Percentiles rank a stretch among this genome's conserved stretches.
These are phyloP conservation scores for Flexamia atlantica DNA, from an alignment of 2,888 invertebrate species.

Conservation along the genomic window DNA sequence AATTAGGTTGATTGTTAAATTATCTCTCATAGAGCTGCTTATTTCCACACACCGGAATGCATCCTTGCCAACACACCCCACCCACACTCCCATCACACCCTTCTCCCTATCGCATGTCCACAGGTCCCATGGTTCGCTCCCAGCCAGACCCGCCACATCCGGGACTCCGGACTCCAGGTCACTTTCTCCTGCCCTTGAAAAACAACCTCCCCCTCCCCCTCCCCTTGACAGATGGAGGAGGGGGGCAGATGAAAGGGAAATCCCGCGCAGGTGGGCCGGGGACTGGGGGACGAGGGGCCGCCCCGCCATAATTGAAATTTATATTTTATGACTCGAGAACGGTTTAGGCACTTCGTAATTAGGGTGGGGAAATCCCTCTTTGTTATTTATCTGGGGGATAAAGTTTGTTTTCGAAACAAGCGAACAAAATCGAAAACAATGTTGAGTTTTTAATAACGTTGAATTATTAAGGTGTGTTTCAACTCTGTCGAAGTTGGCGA, in stretches of 20 bases:
- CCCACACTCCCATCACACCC: not conserved
- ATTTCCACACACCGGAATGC: no score
- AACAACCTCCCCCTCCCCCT: not conserved
- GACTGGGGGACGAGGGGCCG: not conserved
- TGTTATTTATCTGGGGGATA: no score
- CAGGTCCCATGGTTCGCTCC: no score
- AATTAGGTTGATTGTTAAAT: no score
- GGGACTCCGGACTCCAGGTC: not conserved
- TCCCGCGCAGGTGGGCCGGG: not conserved
- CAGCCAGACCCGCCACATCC: not conserved
- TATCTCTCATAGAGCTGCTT: no score
- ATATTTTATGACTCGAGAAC: conserved; percentile 2
- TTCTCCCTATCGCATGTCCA: not conserved
- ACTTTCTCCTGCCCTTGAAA: conserved; percentile 43
- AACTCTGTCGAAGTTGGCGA: no score
- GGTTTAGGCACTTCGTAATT: not conserved
- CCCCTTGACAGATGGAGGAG: not conserved
- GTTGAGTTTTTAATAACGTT: no score
- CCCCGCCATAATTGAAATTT: not conserved
- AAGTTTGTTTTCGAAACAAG: no score
- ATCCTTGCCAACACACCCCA: no score
- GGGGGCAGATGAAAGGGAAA: not conserved
- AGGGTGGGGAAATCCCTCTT: no score
- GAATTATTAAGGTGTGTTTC: no score
- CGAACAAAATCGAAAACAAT: no score